Base-by-base conservation (phyloP, 1,140 invertebrate species). In the Streblospio benedicti region DNA sequence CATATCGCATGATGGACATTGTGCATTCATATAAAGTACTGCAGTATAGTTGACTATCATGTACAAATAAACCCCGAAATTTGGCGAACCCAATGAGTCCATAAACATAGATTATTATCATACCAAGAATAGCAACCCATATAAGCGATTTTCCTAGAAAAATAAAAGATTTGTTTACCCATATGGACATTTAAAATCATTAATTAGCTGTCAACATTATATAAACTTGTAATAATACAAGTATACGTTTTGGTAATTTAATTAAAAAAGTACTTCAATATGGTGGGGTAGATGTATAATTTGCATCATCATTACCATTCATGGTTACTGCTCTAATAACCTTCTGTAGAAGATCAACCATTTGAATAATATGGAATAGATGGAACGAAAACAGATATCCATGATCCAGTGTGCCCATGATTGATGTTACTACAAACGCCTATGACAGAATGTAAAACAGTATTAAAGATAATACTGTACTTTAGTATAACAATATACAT, bases 251-350 rank as follows among this genome's bases (percentile, higher is more conserved):
- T 38, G 9, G 9, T n/a, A 38, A 38, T 9, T 5, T n/a, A 2
- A 4, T 5, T 2, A 4, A 2, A 28, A 2, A n/a, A 1, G 50
- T 52, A 3, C n/a, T 6, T 12, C 9, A 31, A 4, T n/a, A 31
- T n/a, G 27, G 33, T 14, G n/a, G n/a, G n/a, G n/a, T n/a, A n/a
- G n/a, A n/a, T n/a, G n/a, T n/a, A n/a, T n/a, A n/a, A n/a, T n/a
- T n/a, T n/a, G n/a, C n/a, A n/a, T n/a, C n/a, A n/a, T n/a, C n/a
- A 57, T 65, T 62, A 77, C 76, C 76, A 63, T 78, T 77, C 41
- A 71, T 67, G 32, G 75, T 78, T 33, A 78, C 75, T 30, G 76
- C 74, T 61, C 72, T 71, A 41, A 78, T 78, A 57, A 76, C 75
- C 38, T 75, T 71, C 57, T 69, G 65, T 30, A 78, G 62, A 2